phyloP scores from a whole-genome alignment of 2,797 vertebrate species.

The Chiloscyllium punctatum region DNA sequence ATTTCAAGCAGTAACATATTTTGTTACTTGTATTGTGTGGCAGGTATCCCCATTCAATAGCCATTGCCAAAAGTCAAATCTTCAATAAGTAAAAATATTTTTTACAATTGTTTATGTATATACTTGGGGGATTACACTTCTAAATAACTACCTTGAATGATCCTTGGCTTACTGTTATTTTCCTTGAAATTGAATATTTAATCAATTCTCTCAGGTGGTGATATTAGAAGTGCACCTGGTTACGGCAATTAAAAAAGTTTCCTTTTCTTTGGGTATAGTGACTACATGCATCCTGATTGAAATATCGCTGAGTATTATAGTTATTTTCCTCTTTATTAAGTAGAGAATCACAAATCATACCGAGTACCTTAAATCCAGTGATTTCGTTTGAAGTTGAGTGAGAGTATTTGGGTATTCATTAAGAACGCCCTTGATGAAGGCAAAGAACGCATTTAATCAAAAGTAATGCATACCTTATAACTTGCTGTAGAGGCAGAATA shows the following conservation, averaged over 20 bases:
- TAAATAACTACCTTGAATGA: neutral
- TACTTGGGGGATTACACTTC: neutral
- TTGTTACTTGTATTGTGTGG: neutral
- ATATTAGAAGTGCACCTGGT: neutral
- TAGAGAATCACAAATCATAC: neutral
- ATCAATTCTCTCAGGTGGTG: neutral
- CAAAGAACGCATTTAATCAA: neutral
- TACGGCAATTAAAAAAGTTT: neutral
- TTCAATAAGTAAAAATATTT: neutral
- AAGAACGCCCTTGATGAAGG: neutral
- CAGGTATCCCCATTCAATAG: constrained; percentile 25
- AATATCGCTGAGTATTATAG: neutral
- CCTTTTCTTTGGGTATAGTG: neutral
- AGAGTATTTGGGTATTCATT: neutral
- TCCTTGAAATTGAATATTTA: neutral
- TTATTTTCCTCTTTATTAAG: neutral
- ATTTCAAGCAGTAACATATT: neutral
- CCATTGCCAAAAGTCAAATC: neutral
- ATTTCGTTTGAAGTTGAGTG: neutral
- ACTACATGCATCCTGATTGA: constrained; percentile 5
- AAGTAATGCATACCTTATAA: neutral
- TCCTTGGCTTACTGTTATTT: neutral
- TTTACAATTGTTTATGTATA: neutral
- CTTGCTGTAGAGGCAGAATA: neutral
- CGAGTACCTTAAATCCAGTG: neutral